Evolutionary conservation across 2,113 vertebrate species (phyloP), one percentile per base, ranked within the genome.

Genomic region (Piaya cayana): DNA sequence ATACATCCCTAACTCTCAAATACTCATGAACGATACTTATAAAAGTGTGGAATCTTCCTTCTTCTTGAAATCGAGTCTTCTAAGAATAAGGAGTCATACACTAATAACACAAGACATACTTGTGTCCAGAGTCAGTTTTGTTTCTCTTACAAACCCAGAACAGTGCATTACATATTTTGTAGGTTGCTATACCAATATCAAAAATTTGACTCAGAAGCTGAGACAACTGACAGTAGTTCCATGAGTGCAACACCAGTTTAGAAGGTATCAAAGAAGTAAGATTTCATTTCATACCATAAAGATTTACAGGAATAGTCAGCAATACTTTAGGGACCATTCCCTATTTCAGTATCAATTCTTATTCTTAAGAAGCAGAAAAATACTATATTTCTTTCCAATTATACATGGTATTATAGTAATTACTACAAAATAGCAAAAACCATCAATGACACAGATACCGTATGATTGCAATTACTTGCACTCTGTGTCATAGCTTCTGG

Each of bases 391-490:
- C 53, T 87, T 93, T 70, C 79, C 64, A 92, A 34, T 74, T 83
- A 80, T 58, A 45, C 42, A 21, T 13, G 32, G 75, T 47, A 23
- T 88, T 62, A 70, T 22, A 81, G 71, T 26, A 39, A 42, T 63
- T 67, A 83, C 34, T 45, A 58, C 23, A 83, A 86, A 90, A 70
- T 12, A 92, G 67, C 64, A 77, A 55, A 80, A 88, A 62, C 32
- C 34, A 43, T 64, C 60, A 70, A 37, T 88, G 92, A 80, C 82
- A 80, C 45, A 93, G 88, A 34, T 36, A 93, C 39, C 7, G 0
- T 74, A 55, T 47, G 82, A 92, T 30, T 82, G 80, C 63, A 86
- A 90, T 90, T 90, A 93, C 59, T 93, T 77, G 88, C 4, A 4
- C 72, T 80, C 59, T 3, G 3, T 71, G 89, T 71, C 83, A 76